Percentiles rank a stretch among this genome's conserved stretches.
Evolutionary conservation across 2,113 vertebrate species (phyloP).

Genomic region (Sphaerodactylus townsendi): DNA sequence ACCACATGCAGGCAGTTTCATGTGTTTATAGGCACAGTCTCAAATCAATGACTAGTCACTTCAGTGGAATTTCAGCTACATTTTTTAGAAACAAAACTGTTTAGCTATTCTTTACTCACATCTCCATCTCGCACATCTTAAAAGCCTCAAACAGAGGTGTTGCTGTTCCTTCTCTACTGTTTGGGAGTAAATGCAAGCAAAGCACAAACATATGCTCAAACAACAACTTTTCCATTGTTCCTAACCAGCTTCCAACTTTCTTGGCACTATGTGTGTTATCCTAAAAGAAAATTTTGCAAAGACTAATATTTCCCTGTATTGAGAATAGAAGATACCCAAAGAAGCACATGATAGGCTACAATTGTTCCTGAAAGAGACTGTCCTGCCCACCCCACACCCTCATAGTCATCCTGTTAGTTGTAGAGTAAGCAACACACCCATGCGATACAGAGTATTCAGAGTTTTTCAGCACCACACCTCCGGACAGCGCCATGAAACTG

Average conservation of each 20-base stretch:
- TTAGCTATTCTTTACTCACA: neutral
- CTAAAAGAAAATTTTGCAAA: neutral
- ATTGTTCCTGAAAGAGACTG: neutral
- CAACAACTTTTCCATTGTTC: neutral
- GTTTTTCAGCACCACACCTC: conserved; percentile 26
- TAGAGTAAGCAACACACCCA: neutral
- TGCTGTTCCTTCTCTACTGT: neutral
- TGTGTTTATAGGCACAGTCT: neutral
- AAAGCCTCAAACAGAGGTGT: neutral
- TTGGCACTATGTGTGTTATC: neutral
- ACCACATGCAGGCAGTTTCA: neutral
- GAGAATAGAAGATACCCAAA: neutral
- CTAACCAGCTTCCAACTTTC: neutral
- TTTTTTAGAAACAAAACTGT: neutral
- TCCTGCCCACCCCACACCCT: neutral
- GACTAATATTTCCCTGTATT: neutral
- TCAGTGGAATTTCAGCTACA: neutral
- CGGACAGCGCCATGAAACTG: neutral
- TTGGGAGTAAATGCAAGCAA: neutral
- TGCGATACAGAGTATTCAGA: neutral
- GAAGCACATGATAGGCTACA: neutral
- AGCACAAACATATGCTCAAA: neutral
- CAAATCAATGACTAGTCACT: neutral
- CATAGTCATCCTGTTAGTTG: neutral
- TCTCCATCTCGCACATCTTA: neutral